Percentiles rank a stretch among this genome's conserved stretches.
These are phyloP conservation scores for Dendrolimus punctatus DNA, from an alignment of 1,140 invertebrate species.

Conservation along the genomic window DNA sequence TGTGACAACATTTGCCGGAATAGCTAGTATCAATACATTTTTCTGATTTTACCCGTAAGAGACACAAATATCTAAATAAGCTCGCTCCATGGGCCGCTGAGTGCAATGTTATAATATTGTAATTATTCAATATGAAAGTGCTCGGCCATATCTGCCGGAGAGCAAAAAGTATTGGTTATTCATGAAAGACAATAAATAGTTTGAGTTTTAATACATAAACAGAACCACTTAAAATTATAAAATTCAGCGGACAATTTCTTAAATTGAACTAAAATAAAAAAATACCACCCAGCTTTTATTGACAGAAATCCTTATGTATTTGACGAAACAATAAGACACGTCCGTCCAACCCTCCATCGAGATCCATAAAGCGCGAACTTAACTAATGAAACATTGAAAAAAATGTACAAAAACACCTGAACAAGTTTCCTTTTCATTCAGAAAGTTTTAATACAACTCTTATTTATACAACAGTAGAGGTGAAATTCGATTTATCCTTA, in stretches of 20 bases:
- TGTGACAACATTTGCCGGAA: too few species aligned
- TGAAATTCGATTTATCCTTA: slow-evolving; percentile 8
- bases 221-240: too few species aligned
- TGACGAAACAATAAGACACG: slow-evolving; percentile 65
- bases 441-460: slow-evolving; percentile 6
- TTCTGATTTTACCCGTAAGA: too few species aligned
- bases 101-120: too few species aligned
- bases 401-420: slow-evolving; percentile 46
- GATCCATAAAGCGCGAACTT: slow-evolving; percentile 68
- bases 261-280: slow-evolving; percentile 29
- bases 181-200: too few species aligned
- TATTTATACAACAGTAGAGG: slow-evolving; percentile 15
- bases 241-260: not conserved
- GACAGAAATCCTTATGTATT: slow-evolving; percentile 63
- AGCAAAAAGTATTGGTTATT: too few species aligned
- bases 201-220: too few species aligned
- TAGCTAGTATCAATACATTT: too few species aligned
- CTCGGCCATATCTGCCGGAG: too few species aligned
- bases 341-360: slow-evolving; percentile 53
- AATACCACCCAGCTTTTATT: slow-evolving; percentile 56
- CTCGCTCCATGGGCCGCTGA: too few species aligned
- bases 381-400: slow-evolving; percentile 68
- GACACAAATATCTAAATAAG: too few species aligned
- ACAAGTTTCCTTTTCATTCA: slow-evolving; percentile 17
- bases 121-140: too few species aligned